Evolutionary conservation across 2,888 invertebrate species (phyloP).

Genomic region (Rotaria socialis): DNA sequence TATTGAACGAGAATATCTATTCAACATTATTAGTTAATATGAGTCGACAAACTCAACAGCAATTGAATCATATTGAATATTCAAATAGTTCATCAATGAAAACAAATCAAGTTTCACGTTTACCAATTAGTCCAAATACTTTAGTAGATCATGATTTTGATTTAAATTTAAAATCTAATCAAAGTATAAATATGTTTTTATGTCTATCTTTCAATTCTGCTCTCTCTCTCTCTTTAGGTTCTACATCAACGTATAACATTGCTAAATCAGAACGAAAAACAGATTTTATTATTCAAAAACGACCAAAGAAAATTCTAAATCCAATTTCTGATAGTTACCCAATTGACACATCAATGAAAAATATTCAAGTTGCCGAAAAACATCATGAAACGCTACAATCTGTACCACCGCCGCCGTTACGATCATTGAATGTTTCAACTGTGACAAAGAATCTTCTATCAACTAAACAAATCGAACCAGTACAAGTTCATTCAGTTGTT

Average conservation of each 20-base stretch:
- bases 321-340: neutral
- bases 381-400: too few species aligned
- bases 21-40: slow-evolving; percentile 31
- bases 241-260: neutral
- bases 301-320: neutral
- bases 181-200: too few species aligned
- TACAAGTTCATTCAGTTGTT: slow-evolving; percentile 8
- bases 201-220: too few species aligned
- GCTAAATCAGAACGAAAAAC: neutral
- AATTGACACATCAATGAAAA: slow-evolving; percentile 9
- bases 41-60: slow-evolving; percentile 19
- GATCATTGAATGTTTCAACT: neutral
- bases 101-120: too few species aligned
- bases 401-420: neutral
- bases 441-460: neutral
- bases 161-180: too few species aligned
- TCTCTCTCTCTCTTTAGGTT: neutral
- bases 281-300: neutral
- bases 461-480: slow-evolving; percentile 4
- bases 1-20: neutral
- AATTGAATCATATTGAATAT: neutral
- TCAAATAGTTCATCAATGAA: too few species aligned
- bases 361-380: neutral
- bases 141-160: too few species aligned
- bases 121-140: too few species aligned